phyloP scores from a whole-genome alignment of 64 coral and sea anemone genomes.

The Pachyseris speciosa region DNA sequence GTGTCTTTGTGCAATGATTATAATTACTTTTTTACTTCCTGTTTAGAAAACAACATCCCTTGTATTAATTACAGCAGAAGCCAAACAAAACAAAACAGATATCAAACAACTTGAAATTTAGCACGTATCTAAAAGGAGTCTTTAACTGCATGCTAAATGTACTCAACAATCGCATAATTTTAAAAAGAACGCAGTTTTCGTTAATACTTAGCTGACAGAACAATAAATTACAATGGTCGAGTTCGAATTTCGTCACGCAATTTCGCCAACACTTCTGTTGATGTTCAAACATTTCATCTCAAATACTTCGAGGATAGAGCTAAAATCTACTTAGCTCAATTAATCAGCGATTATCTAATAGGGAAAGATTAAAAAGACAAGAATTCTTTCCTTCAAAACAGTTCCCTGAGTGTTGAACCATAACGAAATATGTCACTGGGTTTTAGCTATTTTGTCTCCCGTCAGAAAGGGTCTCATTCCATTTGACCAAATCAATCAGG shows the following conservation, averaged over 20 bases:
- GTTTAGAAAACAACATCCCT: background rate
- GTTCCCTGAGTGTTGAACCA: background rate
- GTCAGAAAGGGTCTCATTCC: background rate
- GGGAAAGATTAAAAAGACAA: background rate
- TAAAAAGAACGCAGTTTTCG: background rate
- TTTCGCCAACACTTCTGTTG: background rate
- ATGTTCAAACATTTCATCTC: background rate
- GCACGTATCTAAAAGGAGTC: background rate
- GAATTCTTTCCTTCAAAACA: background rate
- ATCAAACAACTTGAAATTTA: background rate
- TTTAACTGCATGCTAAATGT: background rate
- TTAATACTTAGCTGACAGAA: background rate
- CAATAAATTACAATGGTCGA: background rate
- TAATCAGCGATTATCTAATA: background rate
- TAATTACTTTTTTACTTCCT: background rate
- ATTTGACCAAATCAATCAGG: background rate
- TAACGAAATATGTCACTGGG: background rate
- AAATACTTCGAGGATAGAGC: background rate
- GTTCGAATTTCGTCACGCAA: conserved; percentile 36
- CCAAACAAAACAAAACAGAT: background rate
- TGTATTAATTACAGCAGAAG: background rate
- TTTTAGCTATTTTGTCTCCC: background rate
- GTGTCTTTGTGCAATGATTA: background rate
- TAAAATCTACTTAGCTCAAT: background rate
- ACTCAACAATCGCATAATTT: background rate